These are phyloP conservation scores for Paguma larvata DNA, from an alignment of 2,797 vertebrate genomes.

Conservation along the genomic window DNA sequence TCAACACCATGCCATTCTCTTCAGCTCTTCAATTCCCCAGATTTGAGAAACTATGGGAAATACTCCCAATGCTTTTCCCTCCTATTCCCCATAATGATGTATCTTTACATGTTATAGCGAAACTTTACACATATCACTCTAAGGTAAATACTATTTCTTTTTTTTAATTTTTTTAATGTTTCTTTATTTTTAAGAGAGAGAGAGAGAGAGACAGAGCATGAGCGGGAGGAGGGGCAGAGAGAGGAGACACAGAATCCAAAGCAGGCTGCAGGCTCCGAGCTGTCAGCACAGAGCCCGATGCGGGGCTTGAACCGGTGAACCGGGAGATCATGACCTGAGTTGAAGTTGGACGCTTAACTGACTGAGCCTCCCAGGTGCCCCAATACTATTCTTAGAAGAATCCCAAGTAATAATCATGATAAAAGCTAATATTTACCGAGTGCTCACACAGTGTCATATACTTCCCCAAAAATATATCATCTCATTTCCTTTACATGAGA, in stretches of 20 bases:
- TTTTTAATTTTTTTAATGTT: too few relatives aligned
- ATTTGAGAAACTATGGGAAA: not conserved
- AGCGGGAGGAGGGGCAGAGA: too few relatives aligned
- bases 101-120: not conserved
- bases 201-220: too few relatives aligned
- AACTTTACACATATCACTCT: not conserved
- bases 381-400: not conserved
- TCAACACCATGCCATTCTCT: not conserved
- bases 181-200: too few relatives aligned
- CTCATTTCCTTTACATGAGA: not conserved
- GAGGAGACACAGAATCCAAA: too few relatives aligned
- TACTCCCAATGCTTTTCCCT: not conserved
- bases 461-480: not conserved
- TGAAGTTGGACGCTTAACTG: too few relatives aligned
- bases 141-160: not conserved
- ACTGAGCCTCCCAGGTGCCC: too few relatives aligned
- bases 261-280: too few relatives aligned
- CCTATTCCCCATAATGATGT: not conserved
- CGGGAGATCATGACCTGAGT: too few relatives aligned
- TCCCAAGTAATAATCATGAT: not conserved
- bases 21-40: not conserved
- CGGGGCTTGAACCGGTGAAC: too few relatives aligned
- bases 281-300: too few relatives aligned
- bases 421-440: not conserved
- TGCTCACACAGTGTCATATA: not conserved